Evolutionary conservation across 2,113 vertebrate genomes (phyloP), one percentile per base, ranked within the genome.

Genomic region (Struthio camelus): DNA sequence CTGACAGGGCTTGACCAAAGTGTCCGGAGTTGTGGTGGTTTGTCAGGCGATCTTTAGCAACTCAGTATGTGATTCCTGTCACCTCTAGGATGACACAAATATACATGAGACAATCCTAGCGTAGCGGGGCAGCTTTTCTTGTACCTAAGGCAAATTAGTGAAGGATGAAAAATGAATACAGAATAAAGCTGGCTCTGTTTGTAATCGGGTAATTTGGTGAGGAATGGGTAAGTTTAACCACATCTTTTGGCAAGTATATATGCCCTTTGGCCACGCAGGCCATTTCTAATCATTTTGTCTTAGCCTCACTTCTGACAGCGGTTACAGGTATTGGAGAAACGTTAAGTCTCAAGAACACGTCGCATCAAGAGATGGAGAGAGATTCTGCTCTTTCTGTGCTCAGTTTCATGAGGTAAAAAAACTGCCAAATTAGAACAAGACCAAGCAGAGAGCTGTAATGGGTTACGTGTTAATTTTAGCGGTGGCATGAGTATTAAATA

Each of bases 21-120:
- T 73, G 58, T 36, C 64, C 34, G 17, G 15, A 46, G 18, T 34
- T 6, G 1, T 25, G 30, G 11, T 79, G 22, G 4, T 14, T 50
- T 72, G 42, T 40, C 15, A 25, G 28, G 22, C 48, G n/a, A 16
- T 25, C 85, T 91, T 44, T 50, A 19, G 48, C 2, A 53, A 73
- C 50, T 73, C 27, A 2, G 6, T 66, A 0, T 40, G 12, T 44
- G 19, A 59, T 16, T 59, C 46, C 28, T 58, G 23, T 83, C 38
- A 61, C 19, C 56, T 76, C 14, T 56, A 38, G 32, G 14, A 5
- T 70, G 34, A 73, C 7, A 15, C 11, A 8, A 28, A 24, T 15
- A 25, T n/a, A 36, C 0, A 2, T 27, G n/a, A 0, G 0, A 36
- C 24, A 53, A 22, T 64, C 36, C 50, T 53, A 3, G 12, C 19